phyloP scores from a whole-genome alignment of 2,113 vertebrate species.

The Oryctolagus cuniculus region DNA sequence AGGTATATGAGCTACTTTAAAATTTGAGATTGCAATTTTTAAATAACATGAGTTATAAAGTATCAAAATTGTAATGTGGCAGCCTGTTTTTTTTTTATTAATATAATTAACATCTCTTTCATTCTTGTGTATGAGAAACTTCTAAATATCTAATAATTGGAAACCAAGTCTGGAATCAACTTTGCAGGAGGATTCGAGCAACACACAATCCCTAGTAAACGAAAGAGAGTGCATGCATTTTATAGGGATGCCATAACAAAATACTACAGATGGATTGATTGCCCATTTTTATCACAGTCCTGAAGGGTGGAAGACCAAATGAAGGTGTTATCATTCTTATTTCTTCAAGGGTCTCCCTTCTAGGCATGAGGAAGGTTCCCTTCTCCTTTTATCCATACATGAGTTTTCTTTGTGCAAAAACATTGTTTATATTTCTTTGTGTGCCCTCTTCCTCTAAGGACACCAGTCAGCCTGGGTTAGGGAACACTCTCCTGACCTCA shows the following conservation, averaged over 20 bases:
- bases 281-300: not conserved
- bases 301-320: not conserved
- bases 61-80: not conserved
- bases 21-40: constrained; percentile 19
- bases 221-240: not conserved
- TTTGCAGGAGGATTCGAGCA: not conserved
- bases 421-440: not conserved
- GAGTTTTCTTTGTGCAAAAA: not conserved
- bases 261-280: not conserved
- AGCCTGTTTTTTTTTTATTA: not conserved
- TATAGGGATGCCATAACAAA: not conserved
- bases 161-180: not conserved
- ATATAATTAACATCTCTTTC: not conserved
- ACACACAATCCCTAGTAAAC: no score
- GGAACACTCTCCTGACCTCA: not conserved
- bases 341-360: not conserved
- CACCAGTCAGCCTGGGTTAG: not conserved
- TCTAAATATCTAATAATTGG: not conserved
- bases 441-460: not conserved
- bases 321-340: not conserved
- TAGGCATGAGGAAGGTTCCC: not conserved
- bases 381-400: not conserved
- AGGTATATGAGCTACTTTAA: not conserved
- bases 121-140: not conserved
- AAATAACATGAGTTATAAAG: not conserved